Base-by-base conservation (phyloP, 2,888 invertebrate genomes). In the Eupithecia inturbata region DNA sequence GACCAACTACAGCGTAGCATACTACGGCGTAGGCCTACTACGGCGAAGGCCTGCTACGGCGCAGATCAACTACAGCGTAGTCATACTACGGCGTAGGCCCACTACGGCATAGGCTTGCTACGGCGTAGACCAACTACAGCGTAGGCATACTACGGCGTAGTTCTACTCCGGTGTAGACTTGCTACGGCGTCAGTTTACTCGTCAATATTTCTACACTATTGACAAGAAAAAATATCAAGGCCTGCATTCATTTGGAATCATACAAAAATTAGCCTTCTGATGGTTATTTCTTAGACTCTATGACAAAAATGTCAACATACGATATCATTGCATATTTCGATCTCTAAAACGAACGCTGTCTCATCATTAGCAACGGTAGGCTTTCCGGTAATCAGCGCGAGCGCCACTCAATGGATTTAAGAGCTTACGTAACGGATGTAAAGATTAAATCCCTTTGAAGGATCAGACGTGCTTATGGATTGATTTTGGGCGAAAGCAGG, bases 371-470 rank as follows among this genome's bases (percentile, higher is more conserved):
- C 62, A 19, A 41, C 41, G 62, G 19, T 49, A 49, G 64, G 70
- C n/a, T 53, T 68, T 14, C 16, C 26, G 33, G 39, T 66, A 39
- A 66, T 68, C 63, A 68, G 69, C 31, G 63, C 10, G 60, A 64
- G 68, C 57, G 26, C 57, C 68, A 68, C 74, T 68, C 74, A 71
- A 39, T 26, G 41, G 74, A 41, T 64, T 74, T 64, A 64, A 57
- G n/a, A 71, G 71, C 71, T 74, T 64, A 71, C 63, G 33, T 64
- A 36, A 57, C 71, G 72, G 76, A 76, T 77, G 66, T 69, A 66
- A 69, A 68, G 57, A 73, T 74, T 68, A 64, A 70, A 75, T 77
- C 78, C 75, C 76, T 78, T 75, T 77, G 73, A 76, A 67, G 74
- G 73, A 79, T 79, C 74, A 76, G 39, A 26, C 36, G 39, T 67